Evolutionary conservation across 1,140 invertebrate genomes (phyloP), one percentile per base, ranked within the genome.

Genomic region (silkworm (Bombyx mori)): DNA sequence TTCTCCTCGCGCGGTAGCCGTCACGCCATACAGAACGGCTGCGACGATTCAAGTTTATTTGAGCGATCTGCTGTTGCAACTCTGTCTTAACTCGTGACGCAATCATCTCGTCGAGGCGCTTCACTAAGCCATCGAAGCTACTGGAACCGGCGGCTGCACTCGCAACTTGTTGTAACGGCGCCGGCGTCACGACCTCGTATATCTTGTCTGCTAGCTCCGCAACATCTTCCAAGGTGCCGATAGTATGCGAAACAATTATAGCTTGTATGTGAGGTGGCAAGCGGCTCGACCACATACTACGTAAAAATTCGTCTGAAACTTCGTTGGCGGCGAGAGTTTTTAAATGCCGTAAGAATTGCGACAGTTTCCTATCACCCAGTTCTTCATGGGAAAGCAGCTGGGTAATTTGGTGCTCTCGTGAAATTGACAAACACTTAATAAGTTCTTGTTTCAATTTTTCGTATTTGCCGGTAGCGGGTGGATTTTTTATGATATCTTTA

Each of bases 401-500:
- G 7, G 44, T 45, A 8, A 49, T 49, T 49, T 49, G 47, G 22
- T n/a, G 47, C n/a, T 49, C 47, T 7, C 47, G 47, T 3, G 47
- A 49, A 49, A 49, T 10, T 18, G 47, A 49, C 3, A 49, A 22
- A 2, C 47, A 22, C 22, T 49, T 49, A 7, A 49, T 49, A 18
- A 10, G 10, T 22, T 52, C 22, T 35, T 8, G 51, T 10, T 35
- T 52, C 5, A 52, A 10, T 52, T 52, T 52, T 7, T 26, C 35
- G n/a, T n/a, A 43, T 26, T 52, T 52, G 42, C 51, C 51, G 6
- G 51, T 52, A 18, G 42, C 18, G 10, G 51, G 51, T 4, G 51
- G 7, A 35, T 52, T 52, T 42, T 52, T 35, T 22, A 52, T 35
- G 9, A 52, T 42, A 10, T 52, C 51, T 35, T 52, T 52, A 26